phyloP scores from a whole-genome alignment of 1,140 invertebrate species.

The Himalopsyche phryganea region DNA sequence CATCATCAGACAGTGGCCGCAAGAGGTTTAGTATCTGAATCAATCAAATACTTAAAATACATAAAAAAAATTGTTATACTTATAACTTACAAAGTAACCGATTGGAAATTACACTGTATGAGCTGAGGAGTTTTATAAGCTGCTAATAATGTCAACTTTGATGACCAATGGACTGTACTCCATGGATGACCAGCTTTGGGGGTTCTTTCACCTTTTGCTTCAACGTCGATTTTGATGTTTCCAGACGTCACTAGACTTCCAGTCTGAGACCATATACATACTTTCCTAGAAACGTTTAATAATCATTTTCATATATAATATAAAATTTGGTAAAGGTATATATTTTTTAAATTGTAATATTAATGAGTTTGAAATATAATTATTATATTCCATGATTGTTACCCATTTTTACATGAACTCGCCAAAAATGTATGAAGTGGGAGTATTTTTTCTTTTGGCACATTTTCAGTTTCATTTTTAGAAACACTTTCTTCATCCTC shows the following conservation, averaged over 20 bases:
- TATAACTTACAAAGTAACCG: slow-evolving; percentile 13
- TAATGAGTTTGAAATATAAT: too few species aligned
- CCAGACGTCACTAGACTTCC: slow-evolving; percentile 16
- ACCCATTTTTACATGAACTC: slow-evolving; percentile 30
- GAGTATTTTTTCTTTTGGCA: neutral
- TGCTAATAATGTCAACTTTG: slow-evolving; percentile 12
- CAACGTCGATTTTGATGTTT: neutral
- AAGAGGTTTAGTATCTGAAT: too few species aligned
- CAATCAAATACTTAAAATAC: too few species aligned
- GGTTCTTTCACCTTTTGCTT: slow-evolving; percentile 8
- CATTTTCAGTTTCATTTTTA: neutral
- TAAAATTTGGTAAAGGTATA: too few species aligned
- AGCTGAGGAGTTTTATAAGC: slow-evolving; percentile 21
- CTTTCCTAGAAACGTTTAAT: slow-evolving; percentile 14
- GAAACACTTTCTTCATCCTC: too few species aligned
- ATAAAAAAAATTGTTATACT: neutral
- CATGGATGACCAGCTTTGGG: slow-evolving; percentile 20
- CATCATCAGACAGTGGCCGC: too few species aligned
- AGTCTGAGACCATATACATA: slow-evolving; percentile 29
- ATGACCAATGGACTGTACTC: slow-evolving; percentile 19
- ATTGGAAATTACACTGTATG: slow-evolving; percentile 15
- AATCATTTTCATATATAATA: neutral
- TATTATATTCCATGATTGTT: too few species aligned
- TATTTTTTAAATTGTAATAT: too few species aligned
- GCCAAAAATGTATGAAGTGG: slow-evolving; percentile 7